phyloP scores from a whole-genome alignment of 2,888 invertebrate genomes.

The Ellobium chinense region DNA sequence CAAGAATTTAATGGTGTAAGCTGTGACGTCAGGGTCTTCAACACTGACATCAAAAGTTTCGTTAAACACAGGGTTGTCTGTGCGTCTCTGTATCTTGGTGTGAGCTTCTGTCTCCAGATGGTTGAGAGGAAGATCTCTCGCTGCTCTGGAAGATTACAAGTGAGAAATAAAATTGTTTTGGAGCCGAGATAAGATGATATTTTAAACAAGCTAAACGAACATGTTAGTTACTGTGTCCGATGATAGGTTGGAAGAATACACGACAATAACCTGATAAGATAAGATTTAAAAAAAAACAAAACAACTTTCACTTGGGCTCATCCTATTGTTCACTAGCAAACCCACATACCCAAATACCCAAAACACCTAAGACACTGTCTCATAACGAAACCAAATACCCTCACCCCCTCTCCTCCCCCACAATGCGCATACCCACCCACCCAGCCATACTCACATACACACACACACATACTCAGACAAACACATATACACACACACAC shows the following conservation, averaged over 20 bases:
- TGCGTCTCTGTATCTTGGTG: slow-evolving; percentile 66
- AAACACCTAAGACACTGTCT: too few species aligned
- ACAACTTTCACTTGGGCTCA: too few species aligned
- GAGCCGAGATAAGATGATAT: not conserved
- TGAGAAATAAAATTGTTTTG: not conserved
- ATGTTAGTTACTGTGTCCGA: too few species aligned
- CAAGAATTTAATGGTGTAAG: slow-evolving; percentile 60
- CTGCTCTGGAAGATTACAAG: slow-evolving; percentile 15
- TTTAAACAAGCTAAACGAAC: too few species aligned
- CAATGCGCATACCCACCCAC: not conserved
- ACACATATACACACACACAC: not conserved
- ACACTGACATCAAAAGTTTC: slow-evolving; percentile 60
- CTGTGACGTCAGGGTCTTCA: slow-evolving; percentile 43
- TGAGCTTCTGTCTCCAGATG: slow-evolving; percentile 68
- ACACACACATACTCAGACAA: not conserved
- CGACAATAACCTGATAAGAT: too few species aligned
- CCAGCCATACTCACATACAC: not conserved
- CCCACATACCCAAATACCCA: too few species aligned
- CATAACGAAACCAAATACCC: too few species aligned
- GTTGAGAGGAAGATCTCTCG: slow-evolving; percentile 59
- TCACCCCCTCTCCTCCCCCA: not conserved
- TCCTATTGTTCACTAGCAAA: too few species aligned
- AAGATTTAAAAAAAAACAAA: too few species aligned
- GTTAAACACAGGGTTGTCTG: slow-evolving; percentile 62
- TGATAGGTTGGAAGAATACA: too few species aligned